Base-by-base conservation (phyloP, 2,113 vertebrate genomes). In the Girardinichthys multiradiatus region DNA sequence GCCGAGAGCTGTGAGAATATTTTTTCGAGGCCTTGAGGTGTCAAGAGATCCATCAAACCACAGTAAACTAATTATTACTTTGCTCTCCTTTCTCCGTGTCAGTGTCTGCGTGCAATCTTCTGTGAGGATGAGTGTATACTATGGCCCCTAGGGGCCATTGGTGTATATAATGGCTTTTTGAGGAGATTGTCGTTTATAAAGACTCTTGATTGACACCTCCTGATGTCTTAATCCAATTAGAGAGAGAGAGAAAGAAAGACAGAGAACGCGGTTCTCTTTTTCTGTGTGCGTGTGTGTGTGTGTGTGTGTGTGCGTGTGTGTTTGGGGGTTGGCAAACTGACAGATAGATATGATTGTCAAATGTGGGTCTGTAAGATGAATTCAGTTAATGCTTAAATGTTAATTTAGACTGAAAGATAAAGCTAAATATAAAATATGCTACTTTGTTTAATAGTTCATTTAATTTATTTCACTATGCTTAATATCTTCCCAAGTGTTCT, bases 201-300 rank as follows among this genome's bases (percentile, higher is more conserved):
- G 89, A 88, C 68, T 13, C 89, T 91, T 91, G 90, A 91, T 88
- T 91, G 89, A 90, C 89, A 88, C 71, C 86, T 90, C 86, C 86
- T 89, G 88, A 90, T 89, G 88, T 80, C 87, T 81, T 86, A 65
- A 81, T 88, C 89, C 90, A 91, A 91, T 91, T 90, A 90, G 58
- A 83, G 76, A 60, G 63, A 74, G 82, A 69, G 72, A 2, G 45
- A 39, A 72, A 57, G 64, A 89, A 31, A 74, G 77, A 60, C 63
- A 26, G 80, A 59, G 71, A 31, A n/a, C n/a, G n/a, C n/a, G 74
- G 58, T 72, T 77, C 76, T 80, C 90, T 74, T 54, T 72, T 76
- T 70, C 74, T 69, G 74, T 67, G 67, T 54, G 80, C 54, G 68
- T 64, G 61, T 54, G 51, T 26, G 37, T 68, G 79, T 69, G 66